phyloP scores from a whole-genome alignment of 2,113 vertebrate genomes.

The Sprattus sprattus region DNA sequence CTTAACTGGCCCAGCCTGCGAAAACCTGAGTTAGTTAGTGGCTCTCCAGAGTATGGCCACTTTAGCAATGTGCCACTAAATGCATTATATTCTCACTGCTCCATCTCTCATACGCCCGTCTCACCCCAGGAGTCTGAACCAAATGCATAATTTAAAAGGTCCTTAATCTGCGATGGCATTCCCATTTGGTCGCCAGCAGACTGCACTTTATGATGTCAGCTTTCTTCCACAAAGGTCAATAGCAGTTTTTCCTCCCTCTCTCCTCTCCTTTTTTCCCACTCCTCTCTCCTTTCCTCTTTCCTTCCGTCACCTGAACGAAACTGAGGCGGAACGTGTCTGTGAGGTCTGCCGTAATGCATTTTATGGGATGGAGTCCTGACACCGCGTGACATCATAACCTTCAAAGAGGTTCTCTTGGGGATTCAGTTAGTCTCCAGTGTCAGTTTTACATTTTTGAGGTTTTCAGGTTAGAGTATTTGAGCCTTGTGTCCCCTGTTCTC shows the following conservation, averaged over 20 bases:
- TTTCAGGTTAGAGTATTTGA: background rate
- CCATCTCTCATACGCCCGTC: constrained; percentile 56
- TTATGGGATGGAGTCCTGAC: constrained; percentile 63
- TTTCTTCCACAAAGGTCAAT: constrained; percentile 71
- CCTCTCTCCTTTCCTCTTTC: constrained; percentile 17
- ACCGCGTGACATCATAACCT: constrained; percentile 60
- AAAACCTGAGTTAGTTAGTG: constrained; percentile 52
- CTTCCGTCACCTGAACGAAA: background rate
- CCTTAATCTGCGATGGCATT: constrained; percentile 74
- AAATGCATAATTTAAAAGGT: constrained; percentile 75
- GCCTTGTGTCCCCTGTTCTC: background rate
- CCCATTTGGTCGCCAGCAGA: constrained; percentile 71
- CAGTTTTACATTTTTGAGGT: constrained; percentile 13
- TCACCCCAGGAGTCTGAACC: constrained; percentile 70
- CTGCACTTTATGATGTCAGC: constrained; percentile 75
- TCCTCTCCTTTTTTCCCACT: constrained; percentile 14
- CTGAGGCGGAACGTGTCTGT: constrained; percentile 17
- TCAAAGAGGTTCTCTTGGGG: constrained; percentile 50
- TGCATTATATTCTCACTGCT: constrained; percentile 56
- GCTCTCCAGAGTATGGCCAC: constrained; percentile 47
- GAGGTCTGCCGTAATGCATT: constrained; percentile 47
- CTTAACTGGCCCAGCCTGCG: constrained; percentile 42
- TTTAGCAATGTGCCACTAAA: constrained; percentile 56
- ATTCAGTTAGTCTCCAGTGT: constrained; percentile 18
- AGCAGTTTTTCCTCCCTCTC: constrained; percentile 47